Evolutionary conservation across 2,888 invertebrate species (phyloP).

Genomic region (Pseudococcus jackbeardsleyi): DNA sequence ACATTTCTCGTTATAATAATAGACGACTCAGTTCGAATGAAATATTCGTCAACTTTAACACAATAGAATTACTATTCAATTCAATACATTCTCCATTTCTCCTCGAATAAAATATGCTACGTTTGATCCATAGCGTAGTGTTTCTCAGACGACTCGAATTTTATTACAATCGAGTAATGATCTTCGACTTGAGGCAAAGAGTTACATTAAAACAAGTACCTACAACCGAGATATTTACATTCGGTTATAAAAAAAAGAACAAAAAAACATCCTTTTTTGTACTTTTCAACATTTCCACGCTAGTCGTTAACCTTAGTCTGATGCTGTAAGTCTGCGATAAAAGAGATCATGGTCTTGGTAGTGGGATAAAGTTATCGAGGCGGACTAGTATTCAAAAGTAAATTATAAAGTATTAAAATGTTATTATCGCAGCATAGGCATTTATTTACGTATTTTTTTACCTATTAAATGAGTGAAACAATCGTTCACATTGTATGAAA

Average conservation of each 20-base stretch:
- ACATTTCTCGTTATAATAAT: conserved; percentile 3
- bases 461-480: not conserved
- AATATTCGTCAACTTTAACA: not conserved
- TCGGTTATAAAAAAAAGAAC: conserved; percentile 5
- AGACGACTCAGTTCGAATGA: not conserved
- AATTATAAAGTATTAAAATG: conserved; percentile 5
- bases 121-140: not conserved
- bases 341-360: conserved; percentile 21
- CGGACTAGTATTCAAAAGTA: conserved; percentile 22
- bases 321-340: not conserved
- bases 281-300: conserved; percentile 25
- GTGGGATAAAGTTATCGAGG: not conserved
- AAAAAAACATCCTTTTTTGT: conserved; percentile 27
- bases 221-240: not conserved
- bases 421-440: not conserved
- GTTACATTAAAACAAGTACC: not conserved
- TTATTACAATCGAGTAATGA: conserved; percentile 3
- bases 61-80: conserved; percentile 21
- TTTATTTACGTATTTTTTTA: not conserved
- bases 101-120: not conserved
- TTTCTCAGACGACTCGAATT: not conserved
- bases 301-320: conserved; percentile 37
- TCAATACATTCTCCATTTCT: not conserved
- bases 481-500: not conserved
- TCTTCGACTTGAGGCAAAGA: not conserved